Conservation (phyloP, 2,113 vertebrate genomes). For the Stictonetta naevosa region DNA sequence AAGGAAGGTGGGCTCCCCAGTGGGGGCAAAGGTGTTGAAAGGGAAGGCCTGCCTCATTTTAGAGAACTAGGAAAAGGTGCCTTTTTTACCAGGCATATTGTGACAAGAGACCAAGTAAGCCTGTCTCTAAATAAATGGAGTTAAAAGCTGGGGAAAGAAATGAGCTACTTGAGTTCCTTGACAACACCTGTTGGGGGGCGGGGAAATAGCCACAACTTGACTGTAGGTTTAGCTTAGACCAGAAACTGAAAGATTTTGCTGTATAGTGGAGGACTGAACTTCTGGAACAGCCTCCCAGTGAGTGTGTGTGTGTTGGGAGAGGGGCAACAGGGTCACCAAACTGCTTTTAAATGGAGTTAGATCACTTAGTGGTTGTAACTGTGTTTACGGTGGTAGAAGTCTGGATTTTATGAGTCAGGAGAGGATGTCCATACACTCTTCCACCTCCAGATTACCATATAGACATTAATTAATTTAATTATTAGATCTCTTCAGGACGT, state of each 20-base stretch:
- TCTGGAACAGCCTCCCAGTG: not conserved
- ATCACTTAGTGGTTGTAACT: not conserved
- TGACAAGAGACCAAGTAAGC: not conserved
- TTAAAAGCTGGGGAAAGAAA: not conserved
- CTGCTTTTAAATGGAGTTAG: not conserved
- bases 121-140: not conserved
- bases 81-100: not conserved
- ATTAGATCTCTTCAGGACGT: not conserved
- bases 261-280: not conserved
- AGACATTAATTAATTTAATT: not conserved
- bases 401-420: not conserved
- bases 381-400: not conserved
- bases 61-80: not conserved
- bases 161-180: accelerated
- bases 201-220: not conserved
- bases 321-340: not conserved
- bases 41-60: not conserved
- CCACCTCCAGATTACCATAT: not conserved
- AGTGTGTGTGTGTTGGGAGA: not conserved
- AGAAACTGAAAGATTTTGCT: not conserved
- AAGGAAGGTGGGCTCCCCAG: not conserved
- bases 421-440: not conserved
- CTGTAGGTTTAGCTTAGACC: not conserved
- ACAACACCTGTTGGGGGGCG: not conserved
- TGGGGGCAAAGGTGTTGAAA: not conserved